Conservation (phyloP, 2,113 vertebrate species). For the Uropsilus gracilis region DNA sequence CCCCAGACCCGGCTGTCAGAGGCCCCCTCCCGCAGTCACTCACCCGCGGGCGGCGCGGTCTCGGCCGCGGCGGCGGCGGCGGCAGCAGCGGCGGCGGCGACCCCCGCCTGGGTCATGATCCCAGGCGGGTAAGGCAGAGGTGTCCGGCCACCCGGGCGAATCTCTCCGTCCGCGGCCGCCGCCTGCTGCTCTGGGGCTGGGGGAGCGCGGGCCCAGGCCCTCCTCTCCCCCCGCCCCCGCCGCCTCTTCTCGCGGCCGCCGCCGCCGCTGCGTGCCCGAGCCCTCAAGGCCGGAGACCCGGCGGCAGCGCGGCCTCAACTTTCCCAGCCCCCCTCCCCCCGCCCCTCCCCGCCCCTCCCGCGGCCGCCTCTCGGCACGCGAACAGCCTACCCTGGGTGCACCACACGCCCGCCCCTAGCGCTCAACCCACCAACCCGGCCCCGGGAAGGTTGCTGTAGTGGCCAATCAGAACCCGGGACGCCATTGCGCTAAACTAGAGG, state of each 20-base stretch:
- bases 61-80: conserved; percentile 58
- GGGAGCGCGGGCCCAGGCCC: conserved; percentile 77
- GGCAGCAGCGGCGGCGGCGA: conserved; percentile 58
- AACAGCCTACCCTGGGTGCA: conserved; percentile 67
- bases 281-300: conserved; percentile 79
- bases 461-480: conserved; percentile 26
- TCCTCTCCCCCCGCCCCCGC: conserved; percentile 79
- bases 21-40: conserved; percentile 71
- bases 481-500: conserved; percentile 12
- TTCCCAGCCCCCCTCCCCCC: conserved; percentile 77
- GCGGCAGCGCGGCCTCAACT: conserved; percentile 78
- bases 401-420: conserved; percentile 41
- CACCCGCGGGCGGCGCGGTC: conserved; percentile 71
- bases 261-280: conserved; percentile 67
- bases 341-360: conserved; percentile 71
- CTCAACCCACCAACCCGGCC: background rate
- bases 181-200: conserved; percentile 72
- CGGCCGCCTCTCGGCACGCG: conserved; percentile 36
- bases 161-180: conserved; percentile 54
- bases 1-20: conserved; percentile 63
- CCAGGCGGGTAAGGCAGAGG: conserved; percentile 66
- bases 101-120: conserved; percentile 84
- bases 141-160: conserved; percentile 22
- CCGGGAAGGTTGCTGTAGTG: background rate
- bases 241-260: conserved; percentile 68